Conservation (phyloP, 2,797 vertebrate species). For the Microchirus variegatus region DNA sequence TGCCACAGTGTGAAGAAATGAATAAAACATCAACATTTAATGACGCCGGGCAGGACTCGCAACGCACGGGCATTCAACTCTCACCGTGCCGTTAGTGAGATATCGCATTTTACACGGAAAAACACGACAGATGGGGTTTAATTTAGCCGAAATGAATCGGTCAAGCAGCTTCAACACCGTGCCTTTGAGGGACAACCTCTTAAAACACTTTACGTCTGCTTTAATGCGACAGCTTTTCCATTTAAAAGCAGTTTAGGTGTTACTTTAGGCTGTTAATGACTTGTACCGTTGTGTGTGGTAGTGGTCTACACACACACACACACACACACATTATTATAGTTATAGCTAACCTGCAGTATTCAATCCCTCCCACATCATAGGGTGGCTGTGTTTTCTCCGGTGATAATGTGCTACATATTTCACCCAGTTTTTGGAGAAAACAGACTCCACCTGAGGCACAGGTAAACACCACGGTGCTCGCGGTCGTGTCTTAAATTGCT, state of each 20-base stretch:
- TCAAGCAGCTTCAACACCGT: neutral
- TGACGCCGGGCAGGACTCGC: neutral
- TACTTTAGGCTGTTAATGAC: neutral
- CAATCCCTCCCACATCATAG: conserved; percentile 51
- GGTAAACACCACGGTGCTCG: fast-evolving
- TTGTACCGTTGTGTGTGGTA: neutral
- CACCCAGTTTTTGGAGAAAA: neutral
- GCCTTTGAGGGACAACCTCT: neutral
- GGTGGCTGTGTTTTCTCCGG: conserved; percentile 39
- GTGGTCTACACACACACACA: neutral
- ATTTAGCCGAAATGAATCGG: neutral
- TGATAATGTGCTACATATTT: conserved; percentile 13
- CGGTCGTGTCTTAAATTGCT: fast-evolving
- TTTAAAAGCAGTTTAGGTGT: neutral
- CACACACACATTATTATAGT: conserved; percentile 4
- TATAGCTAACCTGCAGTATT: conserved; percentile 41
- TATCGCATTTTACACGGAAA: too few relatives aligned
- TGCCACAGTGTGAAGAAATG: neutral
- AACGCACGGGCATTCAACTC: neutral
- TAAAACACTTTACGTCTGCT: neutral
- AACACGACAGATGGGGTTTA: too few relatives aligned
- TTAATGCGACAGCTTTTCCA: neutral
- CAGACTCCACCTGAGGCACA: neutral
- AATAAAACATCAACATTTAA: neutral
- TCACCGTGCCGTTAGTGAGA: too few relatives aligned